These are phyloP conservation scores for Halichoerus grypus DNA, from an alignment of 2,113 vertebrate genomes.

Conservation along the genomic window DNA sequence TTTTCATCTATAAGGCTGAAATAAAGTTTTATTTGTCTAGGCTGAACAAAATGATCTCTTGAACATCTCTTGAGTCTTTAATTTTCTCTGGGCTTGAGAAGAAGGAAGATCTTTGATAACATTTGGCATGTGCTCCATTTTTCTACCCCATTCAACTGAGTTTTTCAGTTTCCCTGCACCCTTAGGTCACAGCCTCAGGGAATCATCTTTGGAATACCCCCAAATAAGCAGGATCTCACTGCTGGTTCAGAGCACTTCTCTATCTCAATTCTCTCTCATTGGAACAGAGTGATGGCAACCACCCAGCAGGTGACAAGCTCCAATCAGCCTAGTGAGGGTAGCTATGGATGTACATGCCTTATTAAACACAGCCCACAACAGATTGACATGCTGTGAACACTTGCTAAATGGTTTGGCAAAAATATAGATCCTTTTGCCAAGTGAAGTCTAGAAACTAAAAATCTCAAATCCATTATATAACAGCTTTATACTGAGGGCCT, in stretches of 20 bases:
- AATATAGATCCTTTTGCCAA: conserved; percentile 66
- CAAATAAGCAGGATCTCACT: not conserved
- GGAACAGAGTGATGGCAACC: conserved; percentile 34
- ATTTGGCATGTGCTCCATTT: not conserved
- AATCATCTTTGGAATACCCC: not conserved
- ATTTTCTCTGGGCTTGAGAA: not conserved
- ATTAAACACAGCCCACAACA: conserved; percentile 60
- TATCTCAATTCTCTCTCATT: not conserved
- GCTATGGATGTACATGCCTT: conserved; percentile 32
- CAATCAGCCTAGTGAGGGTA: conserved; percentile 6
- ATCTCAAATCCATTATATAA: conserved; percentile 33
- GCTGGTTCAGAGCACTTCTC: not conserved
- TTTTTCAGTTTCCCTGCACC: not conserved
- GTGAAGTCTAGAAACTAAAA: conserved; percentile 57
- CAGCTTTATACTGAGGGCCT: conserved; percentile 6
- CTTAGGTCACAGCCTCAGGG: not conserved
- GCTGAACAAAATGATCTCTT: not conserved
- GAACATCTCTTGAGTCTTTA: not conserved
- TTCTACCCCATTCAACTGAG: not conserved
- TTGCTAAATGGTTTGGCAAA: conserved; percentile 75
- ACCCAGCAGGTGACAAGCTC: conserved; percentile 58
- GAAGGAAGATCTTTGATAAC: not conserved
- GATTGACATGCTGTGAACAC: conserved; percentile 63
- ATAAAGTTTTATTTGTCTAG: not conserved
- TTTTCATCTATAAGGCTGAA: not conserved